Evolutionary conservation across 2,888 invertebrate species (phyloP).

Genomic region (Parnassius orleans): DNA sequence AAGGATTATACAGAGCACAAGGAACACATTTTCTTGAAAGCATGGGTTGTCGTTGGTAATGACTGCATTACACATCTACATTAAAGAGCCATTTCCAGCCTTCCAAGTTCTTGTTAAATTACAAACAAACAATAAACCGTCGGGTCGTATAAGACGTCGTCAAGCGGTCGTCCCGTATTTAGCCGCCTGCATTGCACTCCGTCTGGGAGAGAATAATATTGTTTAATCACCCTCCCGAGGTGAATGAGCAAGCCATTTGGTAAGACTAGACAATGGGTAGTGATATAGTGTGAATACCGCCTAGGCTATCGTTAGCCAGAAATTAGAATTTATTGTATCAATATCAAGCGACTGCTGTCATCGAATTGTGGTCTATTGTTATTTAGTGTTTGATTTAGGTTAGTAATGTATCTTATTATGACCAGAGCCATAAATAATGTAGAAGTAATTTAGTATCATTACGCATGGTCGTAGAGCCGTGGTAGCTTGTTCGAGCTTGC

Average conservation of each 20-base stretch:
- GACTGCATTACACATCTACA: background rate
- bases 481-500: too few species aligned
- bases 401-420: conserved; percentile 3
- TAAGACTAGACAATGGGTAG: conserved; percentile 19
- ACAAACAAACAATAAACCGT: conserved; percentile 27
- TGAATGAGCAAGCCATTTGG: conserved; percentile 21
- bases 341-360: conserved; percentile 21
- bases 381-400: conserved; percentile 6
- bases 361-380: conserved; percentile 7
- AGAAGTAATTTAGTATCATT: too few species aligned
- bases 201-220: conserved; percentile 22
- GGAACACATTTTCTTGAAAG: background rate
- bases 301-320: conserved; percentile 10
- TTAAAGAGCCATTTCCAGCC: conserved; percentile 7
- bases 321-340: conserved; percentile 26
- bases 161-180: conserved; percentile 21
- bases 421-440: background rate
- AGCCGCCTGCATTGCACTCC: conserved; percentile 19
- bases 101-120: conserved; percentile 11
- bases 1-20: too few species aligned
- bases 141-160: conserved; percentile 26
- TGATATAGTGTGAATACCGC: conserved; percentile 10
- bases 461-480: too few species aligned
- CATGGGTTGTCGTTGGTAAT: background rate
- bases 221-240: conserved; percentile 25